Evolutionary conservation across 2,888 invertebrate species (phyloP), one percentile per base, ranked within the genome.

Genomic region (Heterodera filipjevi): DNA sequence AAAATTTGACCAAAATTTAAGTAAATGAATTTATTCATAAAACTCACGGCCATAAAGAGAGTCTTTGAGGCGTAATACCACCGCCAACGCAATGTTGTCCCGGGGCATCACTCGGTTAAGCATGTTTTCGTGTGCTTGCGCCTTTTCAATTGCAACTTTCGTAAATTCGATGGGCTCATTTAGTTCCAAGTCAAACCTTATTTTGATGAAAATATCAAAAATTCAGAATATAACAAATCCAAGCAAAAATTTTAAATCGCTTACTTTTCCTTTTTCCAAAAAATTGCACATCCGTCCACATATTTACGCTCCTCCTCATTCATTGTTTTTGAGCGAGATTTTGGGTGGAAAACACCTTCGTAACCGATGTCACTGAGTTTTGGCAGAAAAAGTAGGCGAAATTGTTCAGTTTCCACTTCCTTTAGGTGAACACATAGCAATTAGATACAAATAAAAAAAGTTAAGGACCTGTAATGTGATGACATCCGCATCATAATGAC

Each of bases 321-420:
- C 98, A 99, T 99, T 79, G 97, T 98, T 90, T 97, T 96, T 72
- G 98, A 98, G 79, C 99, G 93, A 0, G 97, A 96, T 91, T 99
- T 99, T 0, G 98, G 96, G 53, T 96, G 95, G 91, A 97, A 98
- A 85, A 99, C 96, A 39, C 98, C 98, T 86, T 94, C 89, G 81
- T 92, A 92, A 10, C 91, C 91, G 95, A 87, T 95, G 94, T 85
- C 93, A 92, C 95, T 95, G 81, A 99, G 91, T 90, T 98, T 96
- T 0, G 96, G 96, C 89, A 95, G 91, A 91, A 99, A 99, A 91
- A 95, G 96, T 90, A 94, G 94, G 91, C 95, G 95, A 92, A 96
- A 99, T 91, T 99, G 97, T 90, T 98, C 97, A 87, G 97, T 98
- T 91, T 99, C 98, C 81, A 99, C 96, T 91, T 99, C 99, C 93